These are phyloP conservation scores for Xiphophorus hellerii DNA, from an alignment of 2,113 vertebrate genomes.

Conservation along the genomic window DNA sequence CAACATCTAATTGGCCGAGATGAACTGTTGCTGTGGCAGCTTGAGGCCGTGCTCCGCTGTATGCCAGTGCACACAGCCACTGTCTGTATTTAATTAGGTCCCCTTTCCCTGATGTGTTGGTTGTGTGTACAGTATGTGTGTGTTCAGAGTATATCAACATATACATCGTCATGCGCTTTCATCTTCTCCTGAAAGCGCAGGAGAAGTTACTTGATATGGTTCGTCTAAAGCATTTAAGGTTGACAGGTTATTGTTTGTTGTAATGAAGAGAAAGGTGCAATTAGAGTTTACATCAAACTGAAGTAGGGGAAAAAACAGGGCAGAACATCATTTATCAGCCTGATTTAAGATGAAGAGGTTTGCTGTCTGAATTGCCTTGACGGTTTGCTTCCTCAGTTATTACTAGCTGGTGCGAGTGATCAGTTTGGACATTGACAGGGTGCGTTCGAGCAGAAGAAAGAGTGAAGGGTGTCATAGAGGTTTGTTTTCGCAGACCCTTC, in stretches of 20 bases:
- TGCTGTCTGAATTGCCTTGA: slow-evolving; percentile 28
- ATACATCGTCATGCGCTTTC: slow-evolving; percentile 27
- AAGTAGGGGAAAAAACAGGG: background rate
- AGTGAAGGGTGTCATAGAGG: slow-evolving; percentile 69
- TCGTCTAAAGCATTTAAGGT: slow-evolving; percentile 2
- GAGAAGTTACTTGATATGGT: background rate
- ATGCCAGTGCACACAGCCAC: slow-evolving; percentile 63
- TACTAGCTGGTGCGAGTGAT: slow-evolving; percentile 41
- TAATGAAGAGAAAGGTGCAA: background rate
- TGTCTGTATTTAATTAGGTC: slow-evolving; percentile 75
- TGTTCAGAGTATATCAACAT: slow-evolving; percentile 33
- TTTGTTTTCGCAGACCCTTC: slow-evolving; percentile 78
- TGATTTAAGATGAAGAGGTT: slow-evolving; percentile 45
- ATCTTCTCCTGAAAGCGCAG: slow-evolving; percentile 1
- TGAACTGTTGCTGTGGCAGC: slow-evolving; percentile 76
- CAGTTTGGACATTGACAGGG: slow-evolving; percentile 56
- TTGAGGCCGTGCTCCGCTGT: slow-evolving; percentile 65
- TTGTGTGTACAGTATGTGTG: slow-evolving; percentile 17
- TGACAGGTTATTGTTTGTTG: background rate
- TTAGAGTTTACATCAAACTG: slow-evolving; percentile 4
- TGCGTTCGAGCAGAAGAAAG: slow-evolving; percentile 61
- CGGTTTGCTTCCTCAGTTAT: slow-evolving; percentile 61
- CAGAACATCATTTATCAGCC: background rate
- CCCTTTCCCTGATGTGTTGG: slow-evolving; percentile 54
- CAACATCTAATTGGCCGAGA: slow-evolving; percentile 78